Evolutionary conservation across 2,797 vertebrate genomes (phyloP).

Genomic region (Clamator glandarius): DNA sequence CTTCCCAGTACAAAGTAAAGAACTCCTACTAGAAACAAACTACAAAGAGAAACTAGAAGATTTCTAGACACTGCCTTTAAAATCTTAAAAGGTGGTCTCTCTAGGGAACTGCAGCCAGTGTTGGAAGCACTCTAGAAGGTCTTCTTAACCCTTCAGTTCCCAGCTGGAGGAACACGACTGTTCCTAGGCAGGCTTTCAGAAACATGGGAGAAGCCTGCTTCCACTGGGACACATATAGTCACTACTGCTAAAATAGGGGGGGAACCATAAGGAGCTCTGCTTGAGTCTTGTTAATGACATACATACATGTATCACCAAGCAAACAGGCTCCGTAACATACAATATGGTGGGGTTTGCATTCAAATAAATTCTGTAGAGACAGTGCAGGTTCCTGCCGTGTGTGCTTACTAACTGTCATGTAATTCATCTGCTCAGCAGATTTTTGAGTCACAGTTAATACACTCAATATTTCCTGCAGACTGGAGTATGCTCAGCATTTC

Average conservation of each 20-base stretch:
- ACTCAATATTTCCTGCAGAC: not conserved
- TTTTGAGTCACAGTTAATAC: not conserved
- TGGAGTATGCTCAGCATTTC: not conserved
- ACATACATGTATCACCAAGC: not conserved
- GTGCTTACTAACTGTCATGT: not conserved
- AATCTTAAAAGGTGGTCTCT: not conserved
- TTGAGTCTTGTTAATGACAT: not conserved
- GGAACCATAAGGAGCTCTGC: not conserved
- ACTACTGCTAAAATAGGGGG: not conserved
- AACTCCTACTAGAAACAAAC: not conserved
- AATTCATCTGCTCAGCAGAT: not conserved
- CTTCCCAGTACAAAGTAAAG: not conserved
- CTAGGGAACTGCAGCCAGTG: not conserved
- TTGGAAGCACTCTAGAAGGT: not conserved
- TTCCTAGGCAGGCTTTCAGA: not conserved
- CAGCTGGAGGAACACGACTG: not conserved
- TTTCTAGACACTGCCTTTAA: not conserved
- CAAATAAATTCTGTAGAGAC: not conserved
- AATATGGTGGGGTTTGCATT: fast-evolving
- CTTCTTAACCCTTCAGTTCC: not conserved
- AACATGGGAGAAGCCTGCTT: not conserved
- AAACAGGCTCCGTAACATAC: fast-evolving
- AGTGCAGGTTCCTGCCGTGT: fast-evolving
- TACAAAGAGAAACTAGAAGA: not conserved
- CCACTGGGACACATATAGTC: not conserved